Conservation (phyloP, 2,113 vertebrate genomes). For the Zeus faber region DNA sequence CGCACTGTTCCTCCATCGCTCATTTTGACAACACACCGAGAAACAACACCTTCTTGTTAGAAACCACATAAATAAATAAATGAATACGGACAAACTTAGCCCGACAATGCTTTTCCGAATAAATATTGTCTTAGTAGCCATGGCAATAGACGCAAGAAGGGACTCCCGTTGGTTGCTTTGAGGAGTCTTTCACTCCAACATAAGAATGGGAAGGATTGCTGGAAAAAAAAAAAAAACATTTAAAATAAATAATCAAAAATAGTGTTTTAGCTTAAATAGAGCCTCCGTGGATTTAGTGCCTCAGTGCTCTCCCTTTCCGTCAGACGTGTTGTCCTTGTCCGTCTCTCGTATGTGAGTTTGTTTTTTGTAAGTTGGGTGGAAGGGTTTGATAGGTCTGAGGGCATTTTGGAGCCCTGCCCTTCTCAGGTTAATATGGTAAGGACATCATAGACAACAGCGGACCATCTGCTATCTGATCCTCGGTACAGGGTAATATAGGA, state of each 20-base stretch:
- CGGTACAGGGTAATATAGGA: constrained; percentile 29
- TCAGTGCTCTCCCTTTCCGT: constrained; percentile 36
- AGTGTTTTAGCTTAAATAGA: too few species aligned
- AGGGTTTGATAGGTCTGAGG: constrained; percentile 31
- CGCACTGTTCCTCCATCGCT: too few species aligned
- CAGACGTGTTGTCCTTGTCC: too few species aligned
- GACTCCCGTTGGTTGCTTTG: constrained; percentile 32
- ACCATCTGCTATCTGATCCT: constrained; percentile 51
- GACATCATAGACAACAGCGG: constrained; percentile 29
- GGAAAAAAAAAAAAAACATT: too few species aligned
- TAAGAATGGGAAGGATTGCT: not conserved
- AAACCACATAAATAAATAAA: not conserved
- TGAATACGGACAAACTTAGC: not conserved
- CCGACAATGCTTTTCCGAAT: constrained; percentile 51
- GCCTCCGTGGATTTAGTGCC: constrained; percentile 12
- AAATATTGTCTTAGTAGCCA: constrained; percentile 53
- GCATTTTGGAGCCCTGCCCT: constrained; percentile 5
- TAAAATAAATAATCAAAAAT: too few species aligned
- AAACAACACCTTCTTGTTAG: constrained; percentile 16
- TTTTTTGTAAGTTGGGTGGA: too few species aligned
- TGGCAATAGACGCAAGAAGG: constrained; percentile 55
- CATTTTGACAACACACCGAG: too few species aligned
- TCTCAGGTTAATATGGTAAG: constrained; percentile 28
- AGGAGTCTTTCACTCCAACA: not conserved
- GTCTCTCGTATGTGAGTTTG: too few species aligned